A percentile compares a stretch with the other conserved stretches of the same genome.
Evolutionary conservation across 92 coral and sea anemone species (phyloP).

Genomic region (Paramuricea clavata): DNA sequence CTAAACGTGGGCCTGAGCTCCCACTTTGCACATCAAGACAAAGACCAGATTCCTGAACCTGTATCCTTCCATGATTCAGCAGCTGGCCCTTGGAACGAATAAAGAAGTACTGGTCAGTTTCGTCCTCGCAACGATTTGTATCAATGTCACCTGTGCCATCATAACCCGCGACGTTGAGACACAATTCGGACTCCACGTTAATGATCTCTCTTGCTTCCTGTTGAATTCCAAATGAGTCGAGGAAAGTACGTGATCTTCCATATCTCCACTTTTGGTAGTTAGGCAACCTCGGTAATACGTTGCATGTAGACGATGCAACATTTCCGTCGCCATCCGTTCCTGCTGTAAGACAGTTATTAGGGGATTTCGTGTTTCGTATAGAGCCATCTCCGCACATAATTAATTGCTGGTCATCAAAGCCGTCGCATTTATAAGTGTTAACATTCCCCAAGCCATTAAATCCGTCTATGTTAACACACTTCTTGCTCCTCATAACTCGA

Average conservation of each 20-base stretch:
- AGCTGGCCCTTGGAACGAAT: slow-evolving; percentile 42
- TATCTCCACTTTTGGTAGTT: slow-evolving; percentile 47
- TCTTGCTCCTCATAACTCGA: slow-evolving; percentile 37
- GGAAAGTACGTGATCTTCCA: slow-evolving; percentile 35
- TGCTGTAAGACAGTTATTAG: slow-evolving; percentile 44
- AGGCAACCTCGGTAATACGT: slow-evolving; percentile 29
- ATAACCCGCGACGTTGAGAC: neutral
- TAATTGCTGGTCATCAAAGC: slow-evolving; percentile 11
- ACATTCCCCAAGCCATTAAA: slow-evolving; percentile 3
- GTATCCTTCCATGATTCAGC: slow-evolving; percentile 42
- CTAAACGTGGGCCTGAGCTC: neutral
- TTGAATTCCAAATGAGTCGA: slow-evolving; percentile 31
- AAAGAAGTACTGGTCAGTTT: slow-evolving; percentile 39
- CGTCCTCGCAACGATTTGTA: neutral
- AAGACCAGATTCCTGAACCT: slow-evolving; percentile 42
- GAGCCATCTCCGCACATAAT: slow-evolving; percentile 27
- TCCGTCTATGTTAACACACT: slow-evolving; percentile 32
- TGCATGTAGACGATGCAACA: slow-evolving; percentile 45
- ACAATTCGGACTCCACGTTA: neutral
- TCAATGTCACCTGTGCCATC: neutral
- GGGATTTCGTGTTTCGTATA: slow-evolving; percentile 39
- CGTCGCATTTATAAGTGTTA: slow-evolving; percentile 32
- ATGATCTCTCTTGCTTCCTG: slow-evolving; percentile 41
- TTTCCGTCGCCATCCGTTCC: slow-evolving; percentile 45
- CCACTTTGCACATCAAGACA: neutral